phyloP scores from a whole-genome alignment of 2,113 vertebrate species.

The Laterallus jamaicensis region DNA sequence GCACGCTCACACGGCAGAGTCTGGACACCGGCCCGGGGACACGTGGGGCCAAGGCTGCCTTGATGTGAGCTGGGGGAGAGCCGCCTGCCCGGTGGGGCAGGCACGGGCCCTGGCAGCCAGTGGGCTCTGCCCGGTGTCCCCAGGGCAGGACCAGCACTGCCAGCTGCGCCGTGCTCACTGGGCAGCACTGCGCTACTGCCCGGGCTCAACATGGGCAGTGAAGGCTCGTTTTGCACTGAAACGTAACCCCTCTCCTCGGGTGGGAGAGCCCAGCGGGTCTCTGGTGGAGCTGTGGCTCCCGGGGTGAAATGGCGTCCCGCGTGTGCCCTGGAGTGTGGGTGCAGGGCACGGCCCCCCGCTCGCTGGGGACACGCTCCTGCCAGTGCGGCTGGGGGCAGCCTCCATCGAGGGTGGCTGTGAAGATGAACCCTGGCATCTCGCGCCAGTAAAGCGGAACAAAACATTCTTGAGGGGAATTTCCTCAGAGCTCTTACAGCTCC shows the following conservation, averaged over 20 bases:
- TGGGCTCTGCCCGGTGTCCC: background rate
- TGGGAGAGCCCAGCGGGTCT: fast-evolving
- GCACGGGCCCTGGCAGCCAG: fast-evolving
- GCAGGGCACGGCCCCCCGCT: background rate
- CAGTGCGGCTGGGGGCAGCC: background rate
- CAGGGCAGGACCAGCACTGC: background rate
- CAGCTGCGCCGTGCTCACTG: fast-evolving
- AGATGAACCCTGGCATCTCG: background rate
- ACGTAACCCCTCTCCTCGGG: fast-evolving
- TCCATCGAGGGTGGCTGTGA: fast-evolving
- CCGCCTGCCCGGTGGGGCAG: fast-evolving
- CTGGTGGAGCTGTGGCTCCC: background rate
- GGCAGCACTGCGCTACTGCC: background rate
- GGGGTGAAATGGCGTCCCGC: fast-evolving
- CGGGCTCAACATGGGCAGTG: background rate
- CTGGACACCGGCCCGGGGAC: fast-evolving
- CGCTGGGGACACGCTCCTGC: fast-evolving
- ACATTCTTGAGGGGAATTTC: conserved; percentile 54
- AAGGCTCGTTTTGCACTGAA: background rate
- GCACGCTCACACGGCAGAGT: fast-evolving
- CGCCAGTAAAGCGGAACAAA: conserved; percentile 6
- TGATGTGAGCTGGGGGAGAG: background rate
- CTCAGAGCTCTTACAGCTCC: background rate
- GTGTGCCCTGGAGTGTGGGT: background rate
- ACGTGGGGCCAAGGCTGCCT: too few relatives aligned